Evolutionary conservation across 2,888 invertebrate genomes (phyloP), one percentile per base, ranked within the genome.

Genomic region (Eilema caniola): DNA sequence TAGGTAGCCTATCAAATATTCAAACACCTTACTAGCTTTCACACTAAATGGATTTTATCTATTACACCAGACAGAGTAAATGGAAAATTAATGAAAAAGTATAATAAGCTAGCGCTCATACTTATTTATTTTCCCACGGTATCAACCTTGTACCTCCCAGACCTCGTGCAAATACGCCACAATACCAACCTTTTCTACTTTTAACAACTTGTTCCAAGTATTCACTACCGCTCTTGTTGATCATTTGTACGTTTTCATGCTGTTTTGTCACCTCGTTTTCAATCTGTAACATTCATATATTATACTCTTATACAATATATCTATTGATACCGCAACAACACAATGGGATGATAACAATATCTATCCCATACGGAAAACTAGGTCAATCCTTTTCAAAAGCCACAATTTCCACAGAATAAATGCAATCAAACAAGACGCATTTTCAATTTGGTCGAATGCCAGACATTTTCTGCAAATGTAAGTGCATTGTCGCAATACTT

Each of bases 341-440:
- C 77, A 90, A 90, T 89, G 85, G 85, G 70, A 75, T 77, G 83
- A 85, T 85, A 78, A 86, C 88, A 90, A 90, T 90, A 83, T 85
- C 84, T 85, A 85, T 81, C 83, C 87, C 83, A 86, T 88, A 86
- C 83, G 84, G 83, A 86, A 83, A 93, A 87, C 88, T 92, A 86
- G 94, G 94, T 92, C 92, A 90, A 79, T 87, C 86, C 86, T 88
- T 89, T 89, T 90, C 81, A 86, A 91, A 90, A 88, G 81, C 85
- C 77, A 84, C 86, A 78, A 84, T 84, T 88, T 87, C 83, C 79
- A 85, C 82, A 90, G 89, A 90, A 88, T 88, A 78, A 88, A 85
- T 87, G 89, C 89, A 90, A 85, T 88, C 86, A 85, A 89, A 82
- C 87, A 88, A 90, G 87, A 90, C 84, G 88, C 88, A 89, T 92